phyloP scores from a whole-genome alignment of 1,140 invertebrate species.

The Arion vulgaris region DNA sequence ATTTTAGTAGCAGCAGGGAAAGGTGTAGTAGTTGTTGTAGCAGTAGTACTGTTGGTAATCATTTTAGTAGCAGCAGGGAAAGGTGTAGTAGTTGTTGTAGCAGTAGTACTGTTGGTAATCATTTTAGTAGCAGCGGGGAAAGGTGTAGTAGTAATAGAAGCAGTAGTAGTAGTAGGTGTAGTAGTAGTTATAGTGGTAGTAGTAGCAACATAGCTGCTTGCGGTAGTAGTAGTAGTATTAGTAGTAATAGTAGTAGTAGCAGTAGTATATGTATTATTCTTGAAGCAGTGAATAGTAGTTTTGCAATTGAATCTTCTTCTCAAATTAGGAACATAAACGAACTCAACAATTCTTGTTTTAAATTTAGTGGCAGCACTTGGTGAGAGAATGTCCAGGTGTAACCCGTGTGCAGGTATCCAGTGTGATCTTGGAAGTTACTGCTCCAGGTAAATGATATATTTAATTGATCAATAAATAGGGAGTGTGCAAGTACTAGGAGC shows the following conservation, averaged over 20 bases:
- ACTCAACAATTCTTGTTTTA: too few species aligned
- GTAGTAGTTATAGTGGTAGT: conserved; percentile 21
- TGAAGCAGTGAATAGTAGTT: too few species aligned
- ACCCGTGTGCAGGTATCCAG: neutral
- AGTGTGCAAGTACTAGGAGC: too few species aligned
- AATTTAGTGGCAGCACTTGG: neutral
- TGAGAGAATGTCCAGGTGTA: neutral
- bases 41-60: conserved; percentile 9
- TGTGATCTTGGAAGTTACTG: neutral
- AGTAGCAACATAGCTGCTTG: too few species aligned
- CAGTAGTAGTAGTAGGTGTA: conserved; percentile 19
- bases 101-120: conserved; percentile 9
- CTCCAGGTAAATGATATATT: neutral
- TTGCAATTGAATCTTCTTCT: too few species aligned
- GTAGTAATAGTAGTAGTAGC: conserved; percentile 20
- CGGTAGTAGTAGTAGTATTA: conserved; percentile 20
- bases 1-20: neutral
- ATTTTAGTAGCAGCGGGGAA: neutral
- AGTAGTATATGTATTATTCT: too few species aligned
- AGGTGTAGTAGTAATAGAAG: conserved; percentile 18
- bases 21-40: conserved; percentile 17
- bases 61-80: neutral
- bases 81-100: conserved; percentile 17
- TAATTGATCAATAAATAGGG: too few species aligned
- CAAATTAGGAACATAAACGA: too few species aligned